Base-by-base conservation (phyloP, 53 echinoderm and acorn worm species). In the Arbacia lixula region DNA sequence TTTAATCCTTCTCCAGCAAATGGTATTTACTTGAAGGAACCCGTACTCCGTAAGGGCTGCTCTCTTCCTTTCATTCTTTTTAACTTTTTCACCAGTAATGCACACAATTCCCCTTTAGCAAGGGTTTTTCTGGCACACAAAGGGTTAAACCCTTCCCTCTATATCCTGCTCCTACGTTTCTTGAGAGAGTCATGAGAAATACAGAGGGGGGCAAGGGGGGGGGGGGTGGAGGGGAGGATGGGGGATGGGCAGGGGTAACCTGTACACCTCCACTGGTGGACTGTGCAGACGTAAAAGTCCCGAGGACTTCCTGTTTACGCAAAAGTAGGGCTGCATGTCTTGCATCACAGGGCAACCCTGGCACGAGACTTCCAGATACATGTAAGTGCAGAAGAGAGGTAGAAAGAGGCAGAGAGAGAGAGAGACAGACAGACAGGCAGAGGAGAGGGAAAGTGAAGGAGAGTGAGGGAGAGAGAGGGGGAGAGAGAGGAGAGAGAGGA, bases 311-410 rank as follows among this genome's bases (percentile, higher is more conserved):
- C 74, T 74, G 74, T 53, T 74, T 74, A 53, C 69, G 41, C 69
- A 69, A 40, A 69, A 69, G 69, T 43, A 69, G 69, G 43, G 43
- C 69, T 69, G 69, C 42, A 40, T 14, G 34, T 69, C 27, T 43
- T 46, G 17, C 69, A 42, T 21, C 69, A 27, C 17, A 2, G 12
- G 69, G 69, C 69, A 69, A 30, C 40, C 69, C 40, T 69, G 69
- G 69, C 69, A 69, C 69, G 69, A 40, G 69, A 69, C 40, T 69
- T 69, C 69, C 69, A 67, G 69, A 69, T 43, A 66, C 66, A 69
- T 69, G 69, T 69, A 51, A 2, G n/a, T 17, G 51, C 14, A n/a
- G n/a, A 14, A 4, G 51, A 51, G 6, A 2, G 0, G n/a, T 14
- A 51, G n/a, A 51, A n/a, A 51, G 0, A 4, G 5, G 12, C 10